Evolutionary conservation across 1,140 invertebrate genomes (phyloP), one percentile per base, ranked within the genome.

Genomic region (Forficula auricularia): DNA sequence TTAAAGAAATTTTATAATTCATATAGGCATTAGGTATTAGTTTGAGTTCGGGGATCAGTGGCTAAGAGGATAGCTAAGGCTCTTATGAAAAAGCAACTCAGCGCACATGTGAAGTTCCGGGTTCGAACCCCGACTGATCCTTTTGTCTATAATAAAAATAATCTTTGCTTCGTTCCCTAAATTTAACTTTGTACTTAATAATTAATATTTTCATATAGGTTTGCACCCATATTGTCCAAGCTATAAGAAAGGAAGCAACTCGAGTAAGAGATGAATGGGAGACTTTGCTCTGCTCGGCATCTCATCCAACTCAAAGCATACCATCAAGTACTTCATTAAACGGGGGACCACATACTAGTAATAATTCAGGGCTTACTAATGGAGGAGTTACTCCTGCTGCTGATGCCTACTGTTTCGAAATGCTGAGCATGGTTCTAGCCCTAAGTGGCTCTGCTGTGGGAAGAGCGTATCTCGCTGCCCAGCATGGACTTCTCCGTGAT

Each of bases 401-500:
- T 2, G 91, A 96, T 64, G 88, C 86, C 7, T 96, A 95, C 57
- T 96, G 90, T 64, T 97, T 97, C 60, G 90, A 97, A 66, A 90
- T 97, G 84, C 63, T 97, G 6, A 94, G 87, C 1, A 85, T 96
- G 76, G 90, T 75, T 13, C 58, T 94, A 46, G 90, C 92, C 0
- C 60, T 96, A n/a, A 92, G 86, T 49, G 91, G 91, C 3, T 94
- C 88, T 47, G 70, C 76, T 1, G 87, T 94, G 0, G 91, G 91
- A 0, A 67, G 89, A 20, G 74, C 77, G 8, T 92, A 95, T 61
- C 63, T 97, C 3, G 85, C 89, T 0, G 84, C 91, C 54, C 87
- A 94, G 54, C 73, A 77, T 19, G 81, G 77, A 20, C 57, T 97
- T 7, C 63, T 96, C 0, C 70, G 75, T 22, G 88, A 96, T 63